Base-by-base conservation (phyloP, 2,797 vertebrate genomes). In the Moxostoma hubbsi region DNA sequence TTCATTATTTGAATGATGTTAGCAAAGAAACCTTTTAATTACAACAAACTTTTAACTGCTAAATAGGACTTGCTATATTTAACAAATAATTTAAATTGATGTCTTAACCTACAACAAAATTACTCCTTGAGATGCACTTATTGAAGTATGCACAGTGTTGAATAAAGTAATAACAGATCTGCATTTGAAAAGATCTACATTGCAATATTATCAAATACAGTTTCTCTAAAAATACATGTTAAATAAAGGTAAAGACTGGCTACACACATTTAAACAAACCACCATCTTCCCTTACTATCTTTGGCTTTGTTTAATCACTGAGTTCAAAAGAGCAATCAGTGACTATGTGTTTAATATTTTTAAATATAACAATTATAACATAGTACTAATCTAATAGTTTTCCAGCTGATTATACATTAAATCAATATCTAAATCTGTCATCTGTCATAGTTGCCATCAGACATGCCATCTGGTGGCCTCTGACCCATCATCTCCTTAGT, bases 401-500 rank as follows among this genome's bases (percentile, higher is more conserved):
- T 43, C 65, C 46, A 15, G 45, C 36, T 67, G 9, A 65, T 64
- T 10, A 51, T 59, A 59, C 11, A 51, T 43, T 10, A 62, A 49
- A 50, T 36, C 18, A 64, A 53, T 45, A 24, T 70, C 15, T 47
- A 15, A 55, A 57, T 75, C 3, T 16, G 13, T 12, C 36, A 63
- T 59, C 62, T n/a, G 62, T 7, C 15, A 59, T 59, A 9, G 43
- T 64, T 73, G 16, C 63, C 73, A 57, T 58, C 43, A 24, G 18
- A 24, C 18, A 24, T 24, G 18, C 18, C 18, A 24, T 24, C 18
- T 45, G 18, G 18, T 55, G 67, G 45, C 51, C 16, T 66, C 69
- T 72, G 57, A 63, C 47, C 18, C 0, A 5, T 73, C 69, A 55
- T 46, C n/a, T 87, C 74, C 89, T 83, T 89, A 89, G 82, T 88